phyloP scores from a whole-genome alignment of 2,113 vertebrate genomes.

The Lipotes vexillifer region DNA sequence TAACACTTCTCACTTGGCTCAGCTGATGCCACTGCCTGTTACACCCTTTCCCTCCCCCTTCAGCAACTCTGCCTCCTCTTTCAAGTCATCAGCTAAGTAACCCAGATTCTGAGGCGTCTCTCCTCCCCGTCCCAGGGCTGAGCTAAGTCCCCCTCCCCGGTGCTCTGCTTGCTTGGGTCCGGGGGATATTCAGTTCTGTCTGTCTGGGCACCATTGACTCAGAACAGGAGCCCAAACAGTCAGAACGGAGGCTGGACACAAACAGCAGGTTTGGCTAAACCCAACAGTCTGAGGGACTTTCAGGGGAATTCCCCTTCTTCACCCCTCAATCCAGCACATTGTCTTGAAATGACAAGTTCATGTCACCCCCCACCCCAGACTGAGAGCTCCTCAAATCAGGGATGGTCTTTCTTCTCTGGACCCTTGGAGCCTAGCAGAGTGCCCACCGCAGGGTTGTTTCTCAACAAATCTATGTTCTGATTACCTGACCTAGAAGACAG shows the following conservation, averaged over 20 bases:
- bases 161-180: neutral
- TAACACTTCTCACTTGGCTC: neutral
- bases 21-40: rapidly evolving
- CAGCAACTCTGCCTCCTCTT: neutral
- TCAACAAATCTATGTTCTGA: neutral
- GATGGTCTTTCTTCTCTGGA: neutral
- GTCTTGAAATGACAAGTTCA: neutral
- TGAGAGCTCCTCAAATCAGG: neutral
- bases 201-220: neutral
- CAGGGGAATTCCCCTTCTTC: neutral
- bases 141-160: neutral
- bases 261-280: neutral
- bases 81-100: neutral
- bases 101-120: neutral
- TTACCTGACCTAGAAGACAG: neutral
- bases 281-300: neutral
- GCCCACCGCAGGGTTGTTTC: rapidly evolving
- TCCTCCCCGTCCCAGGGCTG: too few relatives aligned
- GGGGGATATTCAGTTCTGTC: neutral
- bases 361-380: neutral
- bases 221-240: neutral
- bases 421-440: neutral
- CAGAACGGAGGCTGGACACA: too few relatives aligned
- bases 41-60: neutral
- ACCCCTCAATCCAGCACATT: neutral